phyloP scores from a whole-genome alignment of 2,888 invertebrate genomes.

The Mesorhabditis sp. region DNA sequence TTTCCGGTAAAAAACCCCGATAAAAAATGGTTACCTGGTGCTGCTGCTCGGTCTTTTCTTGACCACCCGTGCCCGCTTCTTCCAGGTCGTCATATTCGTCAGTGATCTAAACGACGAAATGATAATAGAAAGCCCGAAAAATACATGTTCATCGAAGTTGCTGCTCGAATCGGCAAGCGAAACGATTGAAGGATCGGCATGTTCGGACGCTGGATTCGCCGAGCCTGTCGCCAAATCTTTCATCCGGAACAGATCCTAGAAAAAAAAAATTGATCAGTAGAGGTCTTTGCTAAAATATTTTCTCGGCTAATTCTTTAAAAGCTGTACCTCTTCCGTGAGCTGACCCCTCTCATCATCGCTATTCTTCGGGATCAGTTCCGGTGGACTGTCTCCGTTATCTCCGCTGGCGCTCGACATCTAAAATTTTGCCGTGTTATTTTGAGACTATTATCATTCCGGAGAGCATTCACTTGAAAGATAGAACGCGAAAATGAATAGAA shows the following conservation, averaged over 20 bases:
- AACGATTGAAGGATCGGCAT: slow-evolving; percentile 48
- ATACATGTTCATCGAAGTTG: slow-evolving; percentile 48
- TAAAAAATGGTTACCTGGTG: neutral
- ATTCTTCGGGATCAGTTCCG: slow-evolving; percentile 5
- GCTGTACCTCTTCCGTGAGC: slow-evolving; percentile 29
- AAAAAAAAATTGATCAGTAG: neutral
- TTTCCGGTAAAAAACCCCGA: neutral
- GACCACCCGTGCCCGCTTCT: slow-evolving; percentile 16
- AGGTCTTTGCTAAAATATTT: neutral
- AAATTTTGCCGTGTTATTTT: too few species aligned
- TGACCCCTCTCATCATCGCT: slow-evolving; percentile 19
- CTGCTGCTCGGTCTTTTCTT: slow-evolving; percentile 9
- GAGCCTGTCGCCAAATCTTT: slow-evolving; percentile 23
- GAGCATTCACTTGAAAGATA: too few species aligned
- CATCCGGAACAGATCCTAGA: slow-evolving; percentile 35
- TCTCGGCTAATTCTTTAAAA: neutral
- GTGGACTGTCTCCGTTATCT: neutral
- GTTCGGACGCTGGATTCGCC: slow-evolving; percentile 23
- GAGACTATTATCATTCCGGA: too few species aligned
- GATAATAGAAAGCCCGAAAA: neutral
- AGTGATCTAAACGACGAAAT: slow-evolving; percentile 12
- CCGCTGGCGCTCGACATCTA: neutral
- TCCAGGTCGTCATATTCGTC: slow-evolving; percentile 28
- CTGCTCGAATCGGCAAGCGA: slow-evolving; percentile 52
- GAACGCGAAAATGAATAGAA: too few species aligned